phyloP scores from a whole-genome alignment of 35 echinoderm and acorn worm genomes.

The Apostichopus californicus region DNA sequence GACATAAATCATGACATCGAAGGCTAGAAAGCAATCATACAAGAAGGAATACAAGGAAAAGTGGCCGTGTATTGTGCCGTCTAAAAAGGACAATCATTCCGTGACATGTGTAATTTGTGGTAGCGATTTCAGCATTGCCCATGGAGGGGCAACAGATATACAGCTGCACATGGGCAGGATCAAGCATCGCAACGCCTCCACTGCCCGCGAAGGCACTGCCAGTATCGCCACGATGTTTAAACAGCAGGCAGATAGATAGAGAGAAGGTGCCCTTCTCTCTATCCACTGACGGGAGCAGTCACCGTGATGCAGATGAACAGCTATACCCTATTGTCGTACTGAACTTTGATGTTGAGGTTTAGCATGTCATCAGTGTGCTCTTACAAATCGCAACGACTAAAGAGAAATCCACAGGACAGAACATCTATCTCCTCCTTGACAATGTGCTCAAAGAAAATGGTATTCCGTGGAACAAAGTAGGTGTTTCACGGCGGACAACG shows the following conservation, averaged over 20 bases:
- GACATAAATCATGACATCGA: background rate
- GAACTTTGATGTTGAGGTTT: constrained; percentile 47
- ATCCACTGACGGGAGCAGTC: constrained; percentile 69
- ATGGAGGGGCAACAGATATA: constrained; percentile 22
- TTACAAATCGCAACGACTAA: constrained; percentile 51
- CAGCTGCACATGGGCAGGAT: constrained; percentile 33
- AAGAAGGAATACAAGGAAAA: constrained; percentile 27
- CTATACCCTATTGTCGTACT: constrained; percentile 64
- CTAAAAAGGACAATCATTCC: constrained; percentile 32
- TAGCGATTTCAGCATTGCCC: constrained; percentile 29
- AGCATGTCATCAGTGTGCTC: constrained; percentile 30
- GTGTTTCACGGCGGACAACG: constrained; percentile 70
- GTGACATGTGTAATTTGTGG: constrained; percentile 31
- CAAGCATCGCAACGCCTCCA: constrained; percentile 20
- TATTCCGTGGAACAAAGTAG: constrained; percentile 49
- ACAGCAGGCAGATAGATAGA: background rate
- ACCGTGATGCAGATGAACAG: constrained; percentile 71
- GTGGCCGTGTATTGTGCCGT: constrained; percentile 36
- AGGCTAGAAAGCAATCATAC: constrained; percentile 32
- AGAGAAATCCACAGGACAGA: constrained; percentile 63
- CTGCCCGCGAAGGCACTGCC: constrained; percentile 12
- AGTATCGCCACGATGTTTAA: constrained; percentile 17
- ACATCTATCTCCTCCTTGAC: constrained; percentile 65
- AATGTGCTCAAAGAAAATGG: constrained; percentile 42
- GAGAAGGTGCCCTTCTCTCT: constrained; percentile 34